A percentile compares a stretch with the other conserved stretches of the same genome.
These are phyloP conservation scores for Pygocentrus nattereri DNA, from an alignment of 2,797 vertebrate species.

Conservation along the genomic window DNA sequence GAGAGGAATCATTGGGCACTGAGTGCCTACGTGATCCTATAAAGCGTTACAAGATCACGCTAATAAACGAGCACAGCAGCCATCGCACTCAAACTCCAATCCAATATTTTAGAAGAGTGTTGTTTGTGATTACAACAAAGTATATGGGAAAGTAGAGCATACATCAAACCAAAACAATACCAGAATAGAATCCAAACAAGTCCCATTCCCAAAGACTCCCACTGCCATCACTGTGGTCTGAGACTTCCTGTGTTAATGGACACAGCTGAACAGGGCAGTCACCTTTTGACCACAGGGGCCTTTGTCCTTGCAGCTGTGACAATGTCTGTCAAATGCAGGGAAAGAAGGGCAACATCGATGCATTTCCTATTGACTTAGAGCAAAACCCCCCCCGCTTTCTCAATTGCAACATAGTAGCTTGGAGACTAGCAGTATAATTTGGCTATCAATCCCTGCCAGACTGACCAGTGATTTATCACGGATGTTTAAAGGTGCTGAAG, in stretches of 20 bases:
- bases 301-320: constrained; percentile 51
- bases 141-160: constrained; percentile 35
- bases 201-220: constrained; percentile 28
- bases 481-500: constrained; percentile 1
- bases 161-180: constrained; percentile 49
- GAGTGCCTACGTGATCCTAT: constrained; percentile 26
- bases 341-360: constrained; percentile 8
- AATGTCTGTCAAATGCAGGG: constrained; percentile 29
- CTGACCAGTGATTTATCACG: constrained; percentile 11
- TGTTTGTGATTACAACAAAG: constrained; percentile 41
- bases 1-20: constrained; percentile 23
- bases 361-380: constrained; percentile 32
- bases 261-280: constrained; percentile 53
- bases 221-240: constrained; percentile 27
- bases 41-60: constrained; percentile 36
- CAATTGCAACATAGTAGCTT: background rate
- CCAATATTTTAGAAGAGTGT: constrained; percentile 30
- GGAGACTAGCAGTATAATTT: constrained; percentile 16
- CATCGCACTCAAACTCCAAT: constrained; percentile 28
- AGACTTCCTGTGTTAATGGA: constrained; percentile 67
- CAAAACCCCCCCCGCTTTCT: constrained; percentile 15
- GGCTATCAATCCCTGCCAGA: constrained; percentile 17
- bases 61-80: constrained; percentile 39
- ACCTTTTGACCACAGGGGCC: constrained; percentile 59
- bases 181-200: constrained; percentile 35